A percentile compares a stretch with the other conserved stretches of the same genome.
phyloP scores from a whole-genome alignment of 1,140 invertebrate species.

The Rhynchophorus ferrugineus region DNA sequence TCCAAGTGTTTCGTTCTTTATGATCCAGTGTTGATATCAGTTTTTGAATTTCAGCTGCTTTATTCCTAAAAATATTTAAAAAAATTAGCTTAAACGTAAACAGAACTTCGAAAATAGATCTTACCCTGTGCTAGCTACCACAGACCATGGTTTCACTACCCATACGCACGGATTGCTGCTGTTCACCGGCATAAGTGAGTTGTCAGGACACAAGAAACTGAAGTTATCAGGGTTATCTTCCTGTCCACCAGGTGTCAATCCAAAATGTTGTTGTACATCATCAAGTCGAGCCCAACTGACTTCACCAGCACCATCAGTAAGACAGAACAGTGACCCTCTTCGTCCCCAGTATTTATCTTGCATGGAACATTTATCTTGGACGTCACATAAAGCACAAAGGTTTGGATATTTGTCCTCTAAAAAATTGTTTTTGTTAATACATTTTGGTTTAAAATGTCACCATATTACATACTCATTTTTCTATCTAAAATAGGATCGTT shows the following conservation, averaged over 20 bases:
- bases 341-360: constrained; percentile 74
- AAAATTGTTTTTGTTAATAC: too few relatives aligned
- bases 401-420: constrained; percentile 60
- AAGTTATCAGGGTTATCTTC: constrained; percentile 47
- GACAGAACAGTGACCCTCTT: constrained; percentile 68
- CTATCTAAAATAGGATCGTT: constrained; percentile 55
- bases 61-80: constrained; percentile 40
- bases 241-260: constrained; percentile 42
- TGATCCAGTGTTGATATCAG: constrained; percentile 43
- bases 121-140: constrained; percentile 54
- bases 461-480: constrained; percentile 63
- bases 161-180: constrained; percentile 59
- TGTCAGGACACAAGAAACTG: constrained; percentile 75
- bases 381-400: constrained; percentile 61
- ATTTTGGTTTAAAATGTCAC: too few relatives aligned
- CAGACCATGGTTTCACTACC: constrained; percentile 69
- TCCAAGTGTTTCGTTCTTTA: constrained; percentile 42
- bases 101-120: neutral
- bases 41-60: constrained; percentile 48
- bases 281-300: constrained; percentile 70
- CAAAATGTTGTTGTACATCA: constrained; percentile 56
- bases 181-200: constrained; percentile 53
- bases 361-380: constrained; percentile 51
- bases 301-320: constrained; percentile 67
- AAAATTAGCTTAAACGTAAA: neutral